Base-by-base conservation (phyloP, 1,140 invertebrate genomes). In the Theocolax elegans region DNA sequence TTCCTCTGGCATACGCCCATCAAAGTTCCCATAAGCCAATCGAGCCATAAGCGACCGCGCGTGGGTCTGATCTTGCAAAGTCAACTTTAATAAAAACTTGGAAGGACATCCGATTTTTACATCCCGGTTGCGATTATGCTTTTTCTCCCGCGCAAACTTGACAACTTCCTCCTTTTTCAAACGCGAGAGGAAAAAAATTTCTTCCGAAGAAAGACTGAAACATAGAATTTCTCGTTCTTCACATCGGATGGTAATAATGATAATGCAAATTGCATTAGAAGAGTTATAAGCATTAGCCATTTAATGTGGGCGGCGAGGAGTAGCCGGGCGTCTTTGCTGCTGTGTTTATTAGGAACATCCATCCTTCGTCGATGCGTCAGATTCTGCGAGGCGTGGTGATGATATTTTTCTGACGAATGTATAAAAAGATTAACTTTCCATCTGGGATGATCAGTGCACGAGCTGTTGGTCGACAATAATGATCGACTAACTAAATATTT, bases 1-100 rank as follows among this genome's bases (percentile, higher is more conserved):
- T 69, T 63, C 59, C 17, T n/a, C 29, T 54, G 46, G 59, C 38
- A 23, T 63, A 70, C 67, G 59, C 59, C 67, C 67, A 70, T 70
- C n/a, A 25, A 35, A 51, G 69, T 74, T 74, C 67, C 56, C 71
- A 63, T 72, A 73, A 74, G 72, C 72, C 48, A 67, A 68, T 68
- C 69, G 72, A 76, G 75, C 71, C 64, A 75, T 75, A 75, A 74
- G 67, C 53, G 70, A 59, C 70, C 49, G 48, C 38, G 75, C 74
- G 77, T 78, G 73, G 77, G 74, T 40, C 67, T 75, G 67, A 62
- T 69, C 59, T 63, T 44, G 48, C 59, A 46, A 40, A 60, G 67
- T 42, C 44, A 68, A 51, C 31, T 62, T 68, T 42, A 68, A 42
- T 62, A 48, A 49, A 62, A 25, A 13, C 48, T 27, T 2, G 35